Conservation (phyloP, 2,113 vertebrate genomes). For the Phalacrocorax pelagicus region DNA sequence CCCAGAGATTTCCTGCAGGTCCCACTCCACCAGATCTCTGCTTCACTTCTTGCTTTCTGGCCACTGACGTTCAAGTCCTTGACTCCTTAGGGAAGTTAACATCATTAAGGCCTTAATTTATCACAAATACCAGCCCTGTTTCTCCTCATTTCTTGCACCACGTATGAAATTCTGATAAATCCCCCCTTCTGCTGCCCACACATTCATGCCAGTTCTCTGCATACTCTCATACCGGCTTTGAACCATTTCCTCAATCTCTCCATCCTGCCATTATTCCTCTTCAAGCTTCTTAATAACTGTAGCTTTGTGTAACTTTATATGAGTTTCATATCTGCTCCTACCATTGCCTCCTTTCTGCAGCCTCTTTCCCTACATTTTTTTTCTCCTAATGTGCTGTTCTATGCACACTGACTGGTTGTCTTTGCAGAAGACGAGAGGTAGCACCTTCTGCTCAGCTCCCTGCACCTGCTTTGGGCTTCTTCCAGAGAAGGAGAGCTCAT, state of each 20-base stretch:
- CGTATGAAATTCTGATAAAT: not conserved
- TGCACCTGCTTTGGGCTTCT: not conserved
- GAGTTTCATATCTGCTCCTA: not conserved
- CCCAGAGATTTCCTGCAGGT: not conserved
- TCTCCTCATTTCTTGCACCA: not conserved
- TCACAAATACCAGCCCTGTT: not conserved
- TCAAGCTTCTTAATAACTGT: not conserved
- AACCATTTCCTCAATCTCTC: not conserved
- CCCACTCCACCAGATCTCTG: not conserved
- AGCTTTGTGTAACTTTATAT: not conserved
- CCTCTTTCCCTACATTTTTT: not conserved
- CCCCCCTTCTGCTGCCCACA: not conserved
- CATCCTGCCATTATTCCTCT: not conserved
- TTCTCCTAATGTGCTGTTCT: not conserved
- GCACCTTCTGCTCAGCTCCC: not conserved
- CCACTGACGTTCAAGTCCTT: not conserved
- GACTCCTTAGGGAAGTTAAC: not conserved
- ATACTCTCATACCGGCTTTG: not conserved
- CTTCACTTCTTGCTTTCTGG: not conserved
- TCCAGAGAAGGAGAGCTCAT: not conserved
- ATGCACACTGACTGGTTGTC: accelerated
- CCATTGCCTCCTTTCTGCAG: not conserved
- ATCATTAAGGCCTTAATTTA: not conserved
- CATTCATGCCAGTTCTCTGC: not conserved
- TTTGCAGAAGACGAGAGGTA: not conserved